Evolutionary conservation across 2,797 vertebrate genomes (phyloP).

Genomic region (Denticeps clupeoides): DNA sequence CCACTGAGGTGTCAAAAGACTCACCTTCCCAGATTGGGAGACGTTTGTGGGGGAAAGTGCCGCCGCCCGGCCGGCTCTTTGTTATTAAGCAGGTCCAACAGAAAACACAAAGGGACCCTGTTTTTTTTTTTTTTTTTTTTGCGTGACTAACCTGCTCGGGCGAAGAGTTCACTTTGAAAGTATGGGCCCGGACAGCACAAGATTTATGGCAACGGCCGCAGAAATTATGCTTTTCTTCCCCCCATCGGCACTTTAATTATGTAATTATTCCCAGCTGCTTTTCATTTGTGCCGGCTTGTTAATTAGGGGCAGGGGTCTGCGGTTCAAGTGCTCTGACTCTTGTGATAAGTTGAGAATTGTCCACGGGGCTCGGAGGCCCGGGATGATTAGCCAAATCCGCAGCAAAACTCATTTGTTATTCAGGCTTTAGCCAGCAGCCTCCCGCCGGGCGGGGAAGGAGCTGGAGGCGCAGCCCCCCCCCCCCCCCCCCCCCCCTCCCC

Average conservation of each 20-base stretch:
- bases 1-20: constrained; percentile 46
- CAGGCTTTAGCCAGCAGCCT: constrained; percentile 45
- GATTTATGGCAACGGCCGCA: constrained; percentile 93
- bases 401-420: constrained; percentile 64
- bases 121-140: constrained; percentile 89
- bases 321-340: constrained; percentile 60
- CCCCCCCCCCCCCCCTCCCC: constrained; percentile 8
- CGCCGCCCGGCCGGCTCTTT: constrained; percentile 49
- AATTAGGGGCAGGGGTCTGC: constrained; percentile 76
- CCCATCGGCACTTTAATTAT: constrained; percentile 92
- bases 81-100: constrained; percentile 85
- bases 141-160: constrained; percentile 69
- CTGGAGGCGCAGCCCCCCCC: constrained; percentile 32
- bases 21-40: constrained; percentile 35
- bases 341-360: constrained; percentile 58
- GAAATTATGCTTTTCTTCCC: constrained; percentile 91
- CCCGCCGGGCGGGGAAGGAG: constrained; percentile 34
- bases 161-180: constrained; percentile 71
- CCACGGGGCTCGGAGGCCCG: constrained; percentile 37
- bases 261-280: constrained; percentile 98
- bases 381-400: constrained; percentile 62
- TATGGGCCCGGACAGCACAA: constrained; percentile 84
- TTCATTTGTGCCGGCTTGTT: constrained; percentile 75
- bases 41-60: constrained; percentile 17
- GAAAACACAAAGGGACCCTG: constrained; percentile 85